These are phyloP conservation scores for Anguilla megastoma DNA, from an alignment of 2,797 vertebrate genomes.

Conservation along the genomic window DNA sequence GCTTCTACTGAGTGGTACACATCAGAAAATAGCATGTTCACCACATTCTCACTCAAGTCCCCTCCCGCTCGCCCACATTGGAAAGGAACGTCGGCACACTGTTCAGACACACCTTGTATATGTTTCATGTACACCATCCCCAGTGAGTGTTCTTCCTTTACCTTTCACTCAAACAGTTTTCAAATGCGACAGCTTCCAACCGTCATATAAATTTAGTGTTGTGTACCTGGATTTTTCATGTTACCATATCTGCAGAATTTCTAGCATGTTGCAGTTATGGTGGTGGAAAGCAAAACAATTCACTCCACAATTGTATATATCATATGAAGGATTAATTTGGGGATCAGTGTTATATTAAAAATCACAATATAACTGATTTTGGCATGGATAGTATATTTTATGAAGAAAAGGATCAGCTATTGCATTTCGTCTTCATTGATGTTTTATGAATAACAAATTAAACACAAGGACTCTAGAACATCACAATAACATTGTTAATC, in stretches of 20 bases:
- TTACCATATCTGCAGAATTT: not conserved
- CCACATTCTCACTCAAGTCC: conserved; percentile 44
- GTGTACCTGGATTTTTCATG: not conserved
- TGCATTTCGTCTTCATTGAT: conserved; percentile 42
- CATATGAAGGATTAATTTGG: not conserved
- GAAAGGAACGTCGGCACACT: conserved; percentile 37
- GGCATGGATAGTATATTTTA: not conserved
- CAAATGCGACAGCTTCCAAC: not conserved
- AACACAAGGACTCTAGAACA: conserved; percentile 21
- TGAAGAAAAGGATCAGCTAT: not conserved
- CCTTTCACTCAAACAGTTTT: conserved; percentile 10
- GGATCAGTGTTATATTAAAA: not conserved
- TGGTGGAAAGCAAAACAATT: not conserved
- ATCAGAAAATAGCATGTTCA: conserved; percentile 47
- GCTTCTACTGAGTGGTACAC: conserved; percentile 38
- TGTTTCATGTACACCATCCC: conserved; percentile 33
- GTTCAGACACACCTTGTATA: conserved; percentile 48
- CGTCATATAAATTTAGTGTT: not conserved
- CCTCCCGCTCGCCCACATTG: conserved; percentile 49
- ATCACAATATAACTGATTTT: not conserved
- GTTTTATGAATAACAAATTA: conserved; percentile 43
- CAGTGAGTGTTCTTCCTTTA: conserved; percentile 16
- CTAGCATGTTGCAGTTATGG: not conserved
- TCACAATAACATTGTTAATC: not conserved
- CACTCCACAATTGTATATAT: not conserved